phyloP scores from a whole-genome alignment of 2,888 invertebrate species.

The Dendrolimus pini region DNA sequence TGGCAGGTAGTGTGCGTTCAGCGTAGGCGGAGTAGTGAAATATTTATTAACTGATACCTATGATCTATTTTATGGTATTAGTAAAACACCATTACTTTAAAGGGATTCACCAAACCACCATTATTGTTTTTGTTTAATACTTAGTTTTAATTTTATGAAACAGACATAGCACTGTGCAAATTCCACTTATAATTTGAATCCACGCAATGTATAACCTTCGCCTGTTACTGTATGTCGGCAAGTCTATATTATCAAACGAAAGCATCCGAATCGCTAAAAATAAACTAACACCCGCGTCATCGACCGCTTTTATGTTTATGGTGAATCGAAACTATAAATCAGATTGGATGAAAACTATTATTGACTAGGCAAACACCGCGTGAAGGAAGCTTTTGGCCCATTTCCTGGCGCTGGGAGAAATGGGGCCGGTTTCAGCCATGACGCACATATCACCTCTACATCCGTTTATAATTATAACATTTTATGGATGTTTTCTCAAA shows the following conservation, averaged over 20 bases:
- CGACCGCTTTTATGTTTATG: constrained; percentile 36
- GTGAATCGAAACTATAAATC: constrained; percentile 39
- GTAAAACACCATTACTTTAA: too few species aligned
- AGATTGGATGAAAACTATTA: constrained; percentile 61
- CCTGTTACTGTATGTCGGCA: neutral
- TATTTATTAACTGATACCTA: too few species aligned
- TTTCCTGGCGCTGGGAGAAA: constrained; percentile 67
- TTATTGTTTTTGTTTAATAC: too few species aligned
- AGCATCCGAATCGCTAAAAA: constrained; percentile 3
- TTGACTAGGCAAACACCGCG: constrained; percentile 63
- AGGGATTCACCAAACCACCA: too few species aligned
- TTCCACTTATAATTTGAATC: too few species aligned
- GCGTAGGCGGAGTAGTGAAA: too few species aligned
- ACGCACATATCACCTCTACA: constrained; percentile 58
- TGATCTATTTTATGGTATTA: too few species aligned
- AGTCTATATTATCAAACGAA: constrained; percentile 6
- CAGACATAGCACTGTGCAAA: too few species aligned
- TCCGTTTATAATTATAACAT: constrained; percentile 52
- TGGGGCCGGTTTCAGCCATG: constrained; percentile 50
- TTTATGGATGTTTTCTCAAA: constrained; percentile 22
- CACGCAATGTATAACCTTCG: neutral
- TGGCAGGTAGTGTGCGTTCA: too few species aligned
- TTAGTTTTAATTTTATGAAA: too few species aligned
- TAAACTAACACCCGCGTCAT: constrained; percentile 25
- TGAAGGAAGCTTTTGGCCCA: constrained; percentile 61